Base-by-base conservation (phyloP, 2,888 invertebrate species). In the Drosophila neotestacea region DNA sequence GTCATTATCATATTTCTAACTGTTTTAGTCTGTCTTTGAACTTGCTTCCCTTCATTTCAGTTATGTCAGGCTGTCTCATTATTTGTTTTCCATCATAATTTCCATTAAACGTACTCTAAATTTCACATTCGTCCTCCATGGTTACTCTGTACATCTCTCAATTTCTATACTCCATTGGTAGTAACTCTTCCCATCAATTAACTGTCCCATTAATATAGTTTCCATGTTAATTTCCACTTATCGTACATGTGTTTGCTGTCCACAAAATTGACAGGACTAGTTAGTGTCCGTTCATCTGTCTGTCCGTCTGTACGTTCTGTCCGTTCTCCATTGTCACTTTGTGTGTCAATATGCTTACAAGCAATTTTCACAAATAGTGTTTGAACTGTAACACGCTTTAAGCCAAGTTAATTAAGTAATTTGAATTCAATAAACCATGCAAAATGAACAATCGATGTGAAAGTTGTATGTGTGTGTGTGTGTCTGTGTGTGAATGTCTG, bases 401-500 rank as follows among this genome's bases (percentile, higher is more conserved):
- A 60, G 47, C 48, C 47, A 34, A 50, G 59, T 36, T 66, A 66
- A 66, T 66, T 66, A 48, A 55, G 62, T 54, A 48, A 61, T 66
- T 61, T 48, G 34, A 30, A 66, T 66, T 61, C 47, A 54, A 61
- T 66, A 54, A 66, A 66, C 65, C 44, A 61, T 39, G 11, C 47
- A 46, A 59, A 61, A 58, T 72, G 66, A 32, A 46, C 54, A 72
- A 66, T 41, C 56, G 42, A 71, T 69, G 38, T 27, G 41, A 38
- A 11, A 27, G 34, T 22, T 54, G 13, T n/a, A 1, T 32, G 6
- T 11, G 54, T 10, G 34, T 41, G 27, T 60, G 41, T 39, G 6
- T 4, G 22, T 10, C 1, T 30, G 42, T 42, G 27, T 51, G 51
- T 60, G 51, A 7, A 22, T 41, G 27, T 34, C 50, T 28, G 16